phyloP scores from a whole-genome alignment of 1,140 invertebrate species.

The Odontomachus brunneus region DNA sequence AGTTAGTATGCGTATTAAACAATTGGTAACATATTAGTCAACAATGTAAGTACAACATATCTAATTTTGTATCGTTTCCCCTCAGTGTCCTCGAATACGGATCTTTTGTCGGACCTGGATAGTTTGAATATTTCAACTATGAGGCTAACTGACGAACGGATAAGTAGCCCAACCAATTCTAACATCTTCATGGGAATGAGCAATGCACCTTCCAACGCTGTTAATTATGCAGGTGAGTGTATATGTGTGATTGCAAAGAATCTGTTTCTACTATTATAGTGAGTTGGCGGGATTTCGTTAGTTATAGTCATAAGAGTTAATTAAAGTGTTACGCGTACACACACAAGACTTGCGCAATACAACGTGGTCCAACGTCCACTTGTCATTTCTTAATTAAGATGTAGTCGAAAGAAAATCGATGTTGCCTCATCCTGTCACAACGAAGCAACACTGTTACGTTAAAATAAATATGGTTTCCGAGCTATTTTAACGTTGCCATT shows the following conservation, averaged over 20 bases:
- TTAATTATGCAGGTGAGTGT: constrained; percentile 78
- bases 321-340: neutral
- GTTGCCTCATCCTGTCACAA: too few relatives aligned
- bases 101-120: constrained; percentile 87
- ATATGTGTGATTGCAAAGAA: neutral
- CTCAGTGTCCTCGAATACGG: constrained; percentile 81
- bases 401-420: too few relatives aligned
- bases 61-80: constrained; percentile 18
- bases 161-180: constrained; percentile 78
- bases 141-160: constrained; percentile 70
- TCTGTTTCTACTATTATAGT: neutral
- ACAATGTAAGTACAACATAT: too few relatives aligned
- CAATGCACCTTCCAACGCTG: constrained; percentile 53
- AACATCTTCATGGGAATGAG: constrained; percentile 77
- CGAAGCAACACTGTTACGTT: too few relatives aligned
- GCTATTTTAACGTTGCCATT: neutral
- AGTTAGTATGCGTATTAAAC: too few relatives aligned
- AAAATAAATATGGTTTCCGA: neutral
- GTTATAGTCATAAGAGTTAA: neutral
- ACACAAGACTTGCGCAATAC: neutral
- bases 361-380: too few relatives aligned
- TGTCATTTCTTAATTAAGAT: too few relatives aligned
- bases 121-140: constrained; percentile 81
- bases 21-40: too few relatives aligned
- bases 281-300: constrained; percentile 37